phyloP scores from a whole-genome alignment of 2,113 vertebrate genomes.

The Addax nasomaculatus region DNA sequence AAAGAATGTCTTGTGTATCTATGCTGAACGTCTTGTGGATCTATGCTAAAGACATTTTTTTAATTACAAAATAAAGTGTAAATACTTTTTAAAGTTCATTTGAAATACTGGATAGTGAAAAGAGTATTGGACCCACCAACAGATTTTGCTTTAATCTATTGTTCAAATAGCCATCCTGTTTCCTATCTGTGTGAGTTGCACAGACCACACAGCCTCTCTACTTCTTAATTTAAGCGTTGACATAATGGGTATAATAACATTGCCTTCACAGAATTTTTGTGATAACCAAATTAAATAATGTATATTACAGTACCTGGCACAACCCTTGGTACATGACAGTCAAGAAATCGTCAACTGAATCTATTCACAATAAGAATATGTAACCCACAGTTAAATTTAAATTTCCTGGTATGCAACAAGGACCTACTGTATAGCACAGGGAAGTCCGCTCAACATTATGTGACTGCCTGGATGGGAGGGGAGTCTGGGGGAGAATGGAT shows the following conservation, averaged over 20 bases:
- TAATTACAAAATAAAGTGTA: not conserved
- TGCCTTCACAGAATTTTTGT: not conserved
- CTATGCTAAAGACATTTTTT: not conserved
- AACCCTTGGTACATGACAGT: not conserved
- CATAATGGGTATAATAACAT: not conserved
- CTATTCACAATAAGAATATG: not conserved
- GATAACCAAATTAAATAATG: slow-evolving; percentile 6
- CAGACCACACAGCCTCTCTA: not conserved
- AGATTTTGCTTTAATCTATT: not conserved
- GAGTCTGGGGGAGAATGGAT: not conserved
- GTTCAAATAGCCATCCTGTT: not conserved
- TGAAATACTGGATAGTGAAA: not conserved
- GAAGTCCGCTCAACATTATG: not conserved
- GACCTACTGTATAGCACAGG: not conserved
- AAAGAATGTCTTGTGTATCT: not conserved
- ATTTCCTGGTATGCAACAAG: not conserved
- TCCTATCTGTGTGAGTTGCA: not conserved
- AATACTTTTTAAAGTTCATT: not conserved
- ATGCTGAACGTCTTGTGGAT: not conserved
- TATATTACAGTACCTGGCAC: not conserved
- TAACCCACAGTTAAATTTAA: not conserved
- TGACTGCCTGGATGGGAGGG: not conserved
- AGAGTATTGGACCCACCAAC: not conserved
- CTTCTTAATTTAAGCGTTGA: not conserved
- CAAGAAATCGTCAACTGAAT: not conserved